Percentiles rank a stretch among this genome's conserved stretches.
These are phyloP conservation scores for Xanthia togata DNA, from an alignment of 2,888 invertebrate genomes.

Conservation along the genomic window DNA sequence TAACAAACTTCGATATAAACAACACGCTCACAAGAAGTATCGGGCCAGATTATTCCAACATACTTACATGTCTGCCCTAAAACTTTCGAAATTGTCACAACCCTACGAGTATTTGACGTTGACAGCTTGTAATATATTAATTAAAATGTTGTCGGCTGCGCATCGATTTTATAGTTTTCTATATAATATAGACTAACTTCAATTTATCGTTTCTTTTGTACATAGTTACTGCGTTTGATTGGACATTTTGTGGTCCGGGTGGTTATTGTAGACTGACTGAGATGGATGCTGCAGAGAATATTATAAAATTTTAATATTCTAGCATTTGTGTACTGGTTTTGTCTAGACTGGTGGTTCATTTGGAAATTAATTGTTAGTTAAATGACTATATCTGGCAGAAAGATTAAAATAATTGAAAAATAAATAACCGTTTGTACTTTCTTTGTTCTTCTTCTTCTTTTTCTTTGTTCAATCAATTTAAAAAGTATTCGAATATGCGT, in stretches of 20 bases:
- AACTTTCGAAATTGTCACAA: constrained; percentile 16
- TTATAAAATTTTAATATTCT: constrained; percentile 1
- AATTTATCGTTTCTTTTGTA: constrained; percentile 28
- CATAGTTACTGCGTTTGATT: constrained; percentile 29
- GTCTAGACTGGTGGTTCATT: background rate
- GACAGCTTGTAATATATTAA: constrained; percentile 69
- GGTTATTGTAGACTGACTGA: background rate
- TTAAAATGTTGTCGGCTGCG: constrained; percentile 64
- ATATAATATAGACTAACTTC: constrained; percentile 31
- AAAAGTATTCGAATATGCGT: background rate
- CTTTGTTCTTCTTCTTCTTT: too few relatives aligned
- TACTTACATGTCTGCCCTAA: background rate
- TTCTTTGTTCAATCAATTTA: background rate
- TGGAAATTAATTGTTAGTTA: background rate
- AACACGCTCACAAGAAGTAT: background rate
- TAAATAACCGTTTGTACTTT: too few relatives aligned
- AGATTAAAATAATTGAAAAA: background rate
- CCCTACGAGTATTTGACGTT: constrained; percentile 63
- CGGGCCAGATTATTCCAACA: background rate
- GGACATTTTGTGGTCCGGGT: background rate
- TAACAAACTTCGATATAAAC: background rate
- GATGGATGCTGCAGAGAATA: background rate
- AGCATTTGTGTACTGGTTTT: background rate
- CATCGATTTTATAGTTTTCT: constrained; percentile 58
- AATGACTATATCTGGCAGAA: background rate